A percentile compares a stretch with the other conserved stretches of the same genome.
Evolutionary conservation across 2,113 vertebrate species (phyloP).

Genomic region (Aspidoscelis tigris): DNA sequence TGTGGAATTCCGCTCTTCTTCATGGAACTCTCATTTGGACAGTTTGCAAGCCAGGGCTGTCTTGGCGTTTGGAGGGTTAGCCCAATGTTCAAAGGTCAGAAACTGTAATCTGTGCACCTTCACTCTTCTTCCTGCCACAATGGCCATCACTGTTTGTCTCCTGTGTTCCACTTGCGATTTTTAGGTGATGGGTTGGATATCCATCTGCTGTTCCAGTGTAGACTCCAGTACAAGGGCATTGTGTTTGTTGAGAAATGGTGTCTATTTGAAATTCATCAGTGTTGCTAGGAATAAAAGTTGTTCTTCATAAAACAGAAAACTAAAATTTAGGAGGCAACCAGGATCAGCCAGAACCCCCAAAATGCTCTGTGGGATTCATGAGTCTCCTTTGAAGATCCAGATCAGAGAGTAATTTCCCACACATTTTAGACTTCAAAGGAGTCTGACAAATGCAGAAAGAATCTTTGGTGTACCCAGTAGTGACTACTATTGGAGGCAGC

Average conservation of each 20-base stretch:
- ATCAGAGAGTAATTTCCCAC: too few relatives aligned
- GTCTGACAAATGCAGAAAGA: too few relatives aligned
- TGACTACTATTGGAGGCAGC: background rate
- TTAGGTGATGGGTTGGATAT: background rate
- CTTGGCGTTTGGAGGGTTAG: conserved; percentile 97
- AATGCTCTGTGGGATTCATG: too few relatives aligned
- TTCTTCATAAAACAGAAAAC: background rate
- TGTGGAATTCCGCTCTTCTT: conserved; percentile 98
- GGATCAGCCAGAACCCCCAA: too few relatives aligned
- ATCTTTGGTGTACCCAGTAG: too few relatives aligned
- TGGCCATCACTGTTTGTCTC: background rate
- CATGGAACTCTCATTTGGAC: conserved; percentile 97
- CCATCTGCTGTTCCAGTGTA: conserved; percentile 1
- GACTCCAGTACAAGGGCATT: background rate
- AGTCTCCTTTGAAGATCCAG: too few relatives aligned
- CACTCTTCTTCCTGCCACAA: background rate
- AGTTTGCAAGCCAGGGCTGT: conserved; percentile 96
- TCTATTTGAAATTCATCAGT: background rate
- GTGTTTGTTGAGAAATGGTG: background rate
- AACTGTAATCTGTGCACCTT: rapidly evolving
- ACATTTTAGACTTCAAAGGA: too few relatives aligned
- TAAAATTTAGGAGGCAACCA: background rate
- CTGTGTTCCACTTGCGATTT: rapidly evolving
- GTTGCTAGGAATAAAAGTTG: background rate
- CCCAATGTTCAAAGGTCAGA: conserved; percentile 98